Evolutionary conservation across 2,113 vertebrate genomes (phyloP), one percentile per base, ranked within the genome.

Genomic region (Neogale vison): DNA sequence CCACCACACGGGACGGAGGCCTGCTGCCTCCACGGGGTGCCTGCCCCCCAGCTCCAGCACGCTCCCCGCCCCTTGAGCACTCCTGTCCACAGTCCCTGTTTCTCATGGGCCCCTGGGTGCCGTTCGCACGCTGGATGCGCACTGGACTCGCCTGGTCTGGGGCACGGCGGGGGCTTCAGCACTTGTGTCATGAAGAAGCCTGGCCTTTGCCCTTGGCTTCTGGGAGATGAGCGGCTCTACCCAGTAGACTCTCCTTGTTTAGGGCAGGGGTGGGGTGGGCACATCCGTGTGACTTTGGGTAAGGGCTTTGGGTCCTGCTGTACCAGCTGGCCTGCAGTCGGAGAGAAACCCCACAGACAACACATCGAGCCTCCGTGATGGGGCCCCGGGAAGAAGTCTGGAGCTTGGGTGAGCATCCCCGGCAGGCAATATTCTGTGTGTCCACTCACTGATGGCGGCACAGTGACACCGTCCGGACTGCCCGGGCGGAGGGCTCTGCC

Each of bases 351-450:
- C 1, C 0, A 0, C 13, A 2, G 55, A 31, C 14, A 14, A 12
- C 4, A 39, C 24, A 4, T 18, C 12, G 15, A 0, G 3, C 67
- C 45, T 21, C 23, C 1, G 7, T 1, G 23, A 24, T 7, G 23
- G 52, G 24, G 47, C 31, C 59, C 20, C 0, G 20, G 6, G 7
- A 26, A 15, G 47, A 26, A 31, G 36, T 42, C n/a, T 29, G 36
- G 39, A 5, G 39, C 67, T 4, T 9, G 29, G 24, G 29, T 3
- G 77, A n/a, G 52, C 3, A 1, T 13, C 36, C 45, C 47, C 7
- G 7, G 8, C 0, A 1, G 63, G 63, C 63, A 7, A 3, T 0
- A 3, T 4, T 17, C n/a, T 11, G 8, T 11, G 7, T 1, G 5
- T 20, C 18, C 50, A 15, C 39, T 77, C 69, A 10, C 7, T 2